Conservation (phyloP, 2,113 vertebrate genomes). For the Misgurnus mizolepis region DNA sequence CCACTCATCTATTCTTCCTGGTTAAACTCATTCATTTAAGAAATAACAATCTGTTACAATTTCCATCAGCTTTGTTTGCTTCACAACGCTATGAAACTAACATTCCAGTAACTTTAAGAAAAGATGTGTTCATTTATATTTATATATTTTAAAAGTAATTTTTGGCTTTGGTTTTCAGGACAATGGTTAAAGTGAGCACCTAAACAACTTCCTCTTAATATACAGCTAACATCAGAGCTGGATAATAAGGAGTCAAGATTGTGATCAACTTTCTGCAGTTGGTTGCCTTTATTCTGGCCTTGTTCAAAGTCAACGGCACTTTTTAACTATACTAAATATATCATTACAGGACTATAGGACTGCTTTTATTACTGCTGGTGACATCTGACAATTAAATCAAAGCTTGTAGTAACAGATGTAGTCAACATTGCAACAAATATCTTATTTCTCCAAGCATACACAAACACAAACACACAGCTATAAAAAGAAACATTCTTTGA, state of each 20-base stretch:
- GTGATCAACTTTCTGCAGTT: background rate
- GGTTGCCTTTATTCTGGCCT: conserved; percentile 20
- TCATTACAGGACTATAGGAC: background rate
- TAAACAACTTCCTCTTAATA: too few relatives aligned
- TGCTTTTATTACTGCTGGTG: background rate
- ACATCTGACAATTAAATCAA: background rate
- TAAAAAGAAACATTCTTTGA: background rate
- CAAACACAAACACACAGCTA: background rate
- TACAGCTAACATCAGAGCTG: too few relatives aligned
- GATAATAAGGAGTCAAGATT: background rate
- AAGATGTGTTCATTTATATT: too few relatives aligned
- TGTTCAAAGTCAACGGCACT: conserved; percentile 45
- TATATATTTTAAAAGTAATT: too few relatives aligned
- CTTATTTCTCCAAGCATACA: background rate
- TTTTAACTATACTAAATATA: conserved; percentile 1
- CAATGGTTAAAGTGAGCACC: too few relatives aligned
- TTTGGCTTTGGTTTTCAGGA: too few relatives aligned
- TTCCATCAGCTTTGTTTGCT: too few relatives aligned
- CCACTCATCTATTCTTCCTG: too few relatives aligned
- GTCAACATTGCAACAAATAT: background rate
- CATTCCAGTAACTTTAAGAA: too few relatives aligned
- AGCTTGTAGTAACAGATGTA: background rate
- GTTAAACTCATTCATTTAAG: too few relatives aligned
- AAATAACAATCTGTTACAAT: too few relatives aligned
- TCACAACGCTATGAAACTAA: too few relatives aligned